These are phyloP conservation scores for Schizaphis graminum DNA, from an alignment of 2,888 invertebrate species.

Conservation along the genomic window DNA sequence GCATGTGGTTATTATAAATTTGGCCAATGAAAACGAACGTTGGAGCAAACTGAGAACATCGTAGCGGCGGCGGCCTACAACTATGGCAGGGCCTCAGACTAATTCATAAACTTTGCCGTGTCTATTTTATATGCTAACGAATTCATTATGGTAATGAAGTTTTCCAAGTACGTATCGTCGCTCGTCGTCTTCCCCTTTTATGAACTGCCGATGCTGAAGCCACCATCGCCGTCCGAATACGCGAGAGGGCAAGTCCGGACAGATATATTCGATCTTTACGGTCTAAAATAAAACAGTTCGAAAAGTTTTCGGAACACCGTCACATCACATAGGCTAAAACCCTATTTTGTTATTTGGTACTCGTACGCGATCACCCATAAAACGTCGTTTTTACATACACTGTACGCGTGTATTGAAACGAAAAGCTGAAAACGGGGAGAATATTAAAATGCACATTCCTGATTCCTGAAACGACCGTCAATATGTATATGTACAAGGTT, in stretches of 20 bases:
- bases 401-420: background rate
- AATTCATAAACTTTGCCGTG: conserved; percentile 49
- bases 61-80: background rate
- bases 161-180: conserved; percentile 10
- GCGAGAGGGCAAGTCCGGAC: too few relatives aligned
- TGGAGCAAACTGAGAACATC: background rate
- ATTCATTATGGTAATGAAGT: conserved; percentile 60
- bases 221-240: background rate
- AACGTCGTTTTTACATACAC: background rate
- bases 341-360: background rate
- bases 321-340: background rate
- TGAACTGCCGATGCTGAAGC: background rate
- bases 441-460: background rate
- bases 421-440: background rate
- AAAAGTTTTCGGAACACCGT: conserved; percentile 21
- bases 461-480: background rate
- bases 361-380: background rate
- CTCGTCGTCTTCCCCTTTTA: background rate
- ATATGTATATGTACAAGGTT: background rate
- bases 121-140: conserved; percentile 58
- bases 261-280: background rate
- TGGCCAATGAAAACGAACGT: conserved; percentile 37
- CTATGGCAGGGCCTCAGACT: background rate
- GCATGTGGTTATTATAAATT: conserved; percentile 16
- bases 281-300: background rate